Evolutionary conservation across 2,113 vertebrate genomes (phyloP), one percentile per base, ranked within the genome.

Genomic region (Calyptomena viridis): DNA sequence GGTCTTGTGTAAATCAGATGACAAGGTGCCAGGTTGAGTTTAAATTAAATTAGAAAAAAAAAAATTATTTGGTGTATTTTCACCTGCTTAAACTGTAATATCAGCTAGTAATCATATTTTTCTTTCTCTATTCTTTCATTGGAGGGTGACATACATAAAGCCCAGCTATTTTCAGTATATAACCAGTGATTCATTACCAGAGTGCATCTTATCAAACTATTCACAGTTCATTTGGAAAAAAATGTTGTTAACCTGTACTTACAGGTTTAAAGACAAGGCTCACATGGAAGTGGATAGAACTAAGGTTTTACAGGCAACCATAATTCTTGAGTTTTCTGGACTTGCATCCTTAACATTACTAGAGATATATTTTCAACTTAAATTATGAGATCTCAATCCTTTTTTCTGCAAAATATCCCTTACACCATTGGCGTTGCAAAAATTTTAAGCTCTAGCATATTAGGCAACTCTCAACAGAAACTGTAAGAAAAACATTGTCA

Each of bases 391-490:
- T 60, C 11, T 3, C 19, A 60, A 13, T 31, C 37, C 9, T 83
- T 82, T 72, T 50, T 9, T 89, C n/a, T 49, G 42, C 13, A 50
- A 76, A 93, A 17, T 30, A 69, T 8, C 44, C 21, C 50, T 60
- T 53, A 67, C 9, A 49, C 3, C 27, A 52, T 1, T 22, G 27
- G 5, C 3, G 1, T 2, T 55, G 49, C n/a, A n/a, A 55, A 66
- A 59, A 58, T 7, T 2, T 47, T 35, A 63, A 84, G 60, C 24
- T 52, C 18, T 25, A 20, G 35, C 14, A 6, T 1, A 8, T 21
- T 71, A 68, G 67, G 6, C 23, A 68, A 39, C 18, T n/a, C 35
- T 13, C 20, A 62, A n/a, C 13, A 58, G 64, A 64, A 87, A 64
- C 8, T 11, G 12, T 58, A 81, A 64, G 53, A 73, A 91, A 76